These are phyloP conservation scores for Sprattus sprattus DNA, from an alignment of 2,113 vertebrate species.

Conservation along the genomic window DNA sequence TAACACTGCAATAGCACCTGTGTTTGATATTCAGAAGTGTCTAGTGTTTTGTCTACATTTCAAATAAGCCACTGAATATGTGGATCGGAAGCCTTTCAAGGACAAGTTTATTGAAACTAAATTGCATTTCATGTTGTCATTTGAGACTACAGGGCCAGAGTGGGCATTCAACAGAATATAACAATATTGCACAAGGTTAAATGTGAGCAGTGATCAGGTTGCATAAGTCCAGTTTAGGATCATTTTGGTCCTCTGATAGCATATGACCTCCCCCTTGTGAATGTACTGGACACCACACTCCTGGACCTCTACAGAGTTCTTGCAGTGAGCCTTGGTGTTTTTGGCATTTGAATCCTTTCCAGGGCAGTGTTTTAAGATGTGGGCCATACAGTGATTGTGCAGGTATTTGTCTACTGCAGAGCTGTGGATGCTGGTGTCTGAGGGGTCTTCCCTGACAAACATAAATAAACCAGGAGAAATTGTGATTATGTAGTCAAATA, in stretches of 20 bases:
- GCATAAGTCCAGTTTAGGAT: background rate
- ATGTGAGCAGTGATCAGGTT: background rate
- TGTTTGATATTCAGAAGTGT: background rate
- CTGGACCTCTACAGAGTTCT: background rate
- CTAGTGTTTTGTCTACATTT: background rate
- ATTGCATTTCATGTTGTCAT: too few relatives aligned
- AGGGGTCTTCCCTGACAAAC: conserved; percentile 34
- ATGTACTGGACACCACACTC: conserved; percentile 15
- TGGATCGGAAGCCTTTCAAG: too few relatives aligned
- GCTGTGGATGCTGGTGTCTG: background rate
- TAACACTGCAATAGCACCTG: background rate
- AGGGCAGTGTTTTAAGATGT: conserved; percentile 25
- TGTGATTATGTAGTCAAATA: too few relatives aligned
- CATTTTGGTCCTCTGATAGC: background rate
- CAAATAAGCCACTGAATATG: too few relatives aligned
- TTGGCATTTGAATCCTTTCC: background rate
- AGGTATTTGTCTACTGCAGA: background rate
- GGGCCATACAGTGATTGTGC: conserved; percentile 47
- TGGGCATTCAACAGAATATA: too few relatives aligned
- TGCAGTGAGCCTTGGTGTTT: background rate
- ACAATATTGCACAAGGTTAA: too few relatives aligned
- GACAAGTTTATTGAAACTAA: too few relatives aligned
- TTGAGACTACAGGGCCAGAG: too few relatives aligned
- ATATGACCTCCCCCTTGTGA: background rate
- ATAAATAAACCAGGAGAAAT: background rate